A percentile compares a stretch with the other conserved stretches of the same genome.
These are phyloP conservation scores for Leptonema lineaticorne DNA, from an alignment of 1,140 invertebrate species.

Conservation along the genomic window DNA sequence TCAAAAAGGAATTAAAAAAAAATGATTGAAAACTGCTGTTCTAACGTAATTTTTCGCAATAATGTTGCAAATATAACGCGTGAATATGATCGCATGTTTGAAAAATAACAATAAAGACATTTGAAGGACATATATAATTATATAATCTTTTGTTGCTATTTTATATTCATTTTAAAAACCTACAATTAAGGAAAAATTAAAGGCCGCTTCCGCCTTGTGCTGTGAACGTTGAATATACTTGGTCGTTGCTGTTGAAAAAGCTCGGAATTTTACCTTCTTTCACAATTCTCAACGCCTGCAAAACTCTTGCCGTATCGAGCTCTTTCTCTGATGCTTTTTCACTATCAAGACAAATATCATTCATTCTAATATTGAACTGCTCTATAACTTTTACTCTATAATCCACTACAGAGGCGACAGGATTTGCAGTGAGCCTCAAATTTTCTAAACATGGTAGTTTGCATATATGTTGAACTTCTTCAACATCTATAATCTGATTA, in stretches of 20 bases:
- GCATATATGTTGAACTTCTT: constrained; percentile 78
- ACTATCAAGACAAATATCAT: constrained; percentile 81
- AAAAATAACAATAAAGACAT: too few relatives aligned
- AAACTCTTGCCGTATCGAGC: constrained; percentile 84
- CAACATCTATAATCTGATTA: constrained; percentile 78
- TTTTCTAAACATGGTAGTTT: constrained; percentile 84
- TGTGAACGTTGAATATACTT: constrained; percentile 31
- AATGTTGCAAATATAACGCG: too few relatives aligned
- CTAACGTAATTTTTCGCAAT: too few relatives aligned
- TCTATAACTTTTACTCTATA: constrained; percentile 89
- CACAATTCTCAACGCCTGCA: constrained; percentile 76
- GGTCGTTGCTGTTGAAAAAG: constrained; percentile 45
- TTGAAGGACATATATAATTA: too few relatives aligned
- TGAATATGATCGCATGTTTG: too few relatives aligned
- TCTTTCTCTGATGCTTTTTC: constrained; percentile 84
- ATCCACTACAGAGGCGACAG: constrained; percentile 80
- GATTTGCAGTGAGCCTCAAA: constrained; percentile 84
- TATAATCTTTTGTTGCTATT: too few relatives aligned
- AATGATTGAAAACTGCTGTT: too few relatives aligned
- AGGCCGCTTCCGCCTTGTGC: constrained; percentile 38
- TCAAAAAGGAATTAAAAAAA: too few relatives aligned
- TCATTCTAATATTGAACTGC: constrained; percentile 74
- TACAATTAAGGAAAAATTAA: too few relatives aligned
- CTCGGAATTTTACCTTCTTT: constrained; percentile 54
- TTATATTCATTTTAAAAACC: too few relatives aligned